phyloP scores from a whole-genome alignment of 2,888 invertebrate genomes.

The Heliconius sara region DNA sequence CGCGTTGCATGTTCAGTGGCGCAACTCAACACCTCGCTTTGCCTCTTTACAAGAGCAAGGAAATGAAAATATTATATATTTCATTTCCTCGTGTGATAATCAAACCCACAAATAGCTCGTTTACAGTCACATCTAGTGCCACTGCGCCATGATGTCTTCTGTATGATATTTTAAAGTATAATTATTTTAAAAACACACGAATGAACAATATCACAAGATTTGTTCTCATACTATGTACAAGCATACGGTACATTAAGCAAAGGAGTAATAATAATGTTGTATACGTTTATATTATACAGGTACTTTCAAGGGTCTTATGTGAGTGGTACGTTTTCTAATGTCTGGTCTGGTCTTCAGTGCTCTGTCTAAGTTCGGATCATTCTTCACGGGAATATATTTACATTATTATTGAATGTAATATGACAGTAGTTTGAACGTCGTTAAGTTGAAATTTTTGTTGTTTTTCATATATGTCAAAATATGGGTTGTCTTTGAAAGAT shows the following conservation, averaged over 20 bases:
- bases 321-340: background rate
- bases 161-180: no score
- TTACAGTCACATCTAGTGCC: no score
- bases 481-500: no score
- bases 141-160: no score
- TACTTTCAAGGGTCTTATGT: background rate
- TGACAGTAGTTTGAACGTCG: no score
- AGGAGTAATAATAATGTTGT: background rate
- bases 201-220: no score
- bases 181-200: no score
- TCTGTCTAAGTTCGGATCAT: background rate
- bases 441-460: background rate
- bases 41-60: background rate
- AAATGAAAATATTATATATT: background rate
- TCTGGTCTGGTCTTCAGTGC: background rate
- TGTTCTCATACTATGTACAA: no score
- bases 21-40: background rate
- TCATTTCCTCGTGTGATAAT: background rate
- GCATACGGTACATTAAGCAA: no score
- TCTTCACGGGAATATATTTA: background rate
- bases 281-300: constrained; percentile 1
- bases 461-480: background rate
- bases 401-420: no score
- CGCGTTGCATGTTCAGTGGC: no score
- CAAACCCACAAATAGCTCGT: background rate